Evolutionary conservation across 1,140 invertebrate species (phyloP).

Genomic region (Manduca sexta): DNA sequence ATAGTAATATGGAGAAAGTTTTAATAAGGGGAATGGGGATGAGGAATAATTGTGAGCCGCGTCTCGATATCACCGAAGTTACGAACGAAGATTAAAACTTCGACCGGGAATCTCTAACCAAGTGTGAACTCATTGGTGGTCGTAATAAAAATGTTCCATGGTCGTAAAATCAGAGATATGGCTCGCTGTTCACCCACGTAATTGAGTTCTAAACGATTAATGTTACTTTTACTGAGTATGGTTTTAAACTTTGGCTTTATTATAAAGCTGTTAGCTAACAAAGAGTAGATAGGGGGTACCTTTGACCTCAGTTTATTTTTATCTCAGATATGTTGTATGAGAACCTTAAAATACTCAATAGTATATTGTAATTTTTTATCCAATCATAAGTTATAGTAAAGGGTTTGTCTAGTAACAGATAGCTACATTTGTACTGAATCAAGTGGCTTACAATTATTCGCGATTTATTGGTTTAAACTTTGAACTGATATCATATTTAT

Average conservation of each 20-base stretch:
- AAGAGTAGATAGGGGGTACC: too few relatives aligned
- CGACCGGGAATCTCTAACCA: constrained; percentile 28
- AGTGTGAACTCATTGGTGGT: constrained; percentile 32
- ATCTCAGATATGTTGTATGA: too few relatives aligned
- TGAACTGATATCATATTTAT: too few relatives aligned
- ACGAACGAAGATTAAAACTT: constrained; percentile 56
- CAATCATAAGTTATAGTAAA: too few relatives aligned
- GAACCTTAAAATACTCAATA: too few relatives aligned
- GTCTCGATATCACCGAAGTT: constrained; percentile 49
- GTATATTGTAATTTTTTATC: too few relatives aligned
- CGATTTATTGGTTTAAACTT: too few relatives aligned
- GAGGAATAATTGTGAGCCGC: constrained; percentile 42
- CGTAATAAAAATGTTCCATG: constrained; percentile 20
- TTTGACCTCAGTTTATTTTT: too few relatives aligned
- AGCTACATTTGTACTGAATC: too few relatives aligned
- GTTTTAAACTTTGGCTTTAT: not conserved
- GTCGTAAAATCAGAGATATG: constrained; percentile 7
- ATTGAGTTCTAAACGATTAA: constrained; percentile 1
- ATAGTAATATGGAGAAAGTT: constrained; percentile 63
- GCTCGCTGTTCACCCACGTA: not conserved
- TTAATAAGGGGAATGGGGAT: constrained; percentile 43
- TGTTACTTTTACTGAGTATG: not conserved
- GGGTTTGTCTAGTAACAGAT: too few relatives aligned
- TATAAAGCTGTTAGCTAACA: not conserved
- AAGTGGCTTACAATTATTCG: too few relatives aligned